Evolutionary conservation across 2,888 invertebrate species (phyloP).

Genomic region (Nomada goodeniana): DNA sequence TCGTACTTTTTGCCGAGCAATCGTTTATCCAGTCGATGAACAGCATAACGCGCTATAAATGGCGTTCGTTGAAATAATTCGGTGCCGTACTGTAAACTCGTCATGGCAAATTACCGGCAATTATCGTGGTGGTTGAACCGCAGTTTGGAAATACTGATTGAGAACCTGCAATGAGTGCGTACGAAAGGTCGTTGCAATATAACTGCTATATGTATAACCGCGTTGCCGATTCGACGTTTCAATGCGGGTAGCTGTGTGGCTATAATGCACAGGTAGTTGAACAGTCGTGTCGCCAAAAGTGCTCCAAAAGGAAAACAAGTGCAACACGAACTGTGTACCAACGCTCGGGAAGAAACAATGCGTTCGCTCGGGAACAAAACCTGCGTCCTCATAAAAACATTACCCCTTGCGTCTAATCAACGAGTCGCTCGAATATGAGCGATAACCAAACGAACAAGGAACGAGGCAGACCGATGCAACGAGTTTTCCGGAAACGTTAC

Average conservation of each 20-base stretch:
- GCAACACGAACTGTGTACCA: too few species aligned
- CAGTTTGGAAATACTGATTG: slow-evolving; percentile 14
- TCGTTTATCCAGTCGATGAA: slow-evolving; percentile 28
- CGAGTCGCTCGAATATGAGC: not conserved
- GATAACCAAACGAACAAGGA: too few species aligned
- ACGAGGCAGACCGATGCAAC: not conserved
- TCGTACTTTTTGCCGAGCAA: slow-evolving; percentile 32
- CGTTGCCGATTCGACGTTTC: slow-evolving; percentile 1
- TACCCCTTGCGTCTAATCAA: not conserved
- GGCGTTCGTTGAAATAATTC: slow-evolving; percentile 55
- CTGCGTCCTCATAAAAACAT: not conserved
- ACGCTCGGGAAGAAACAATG: too few species aligned
- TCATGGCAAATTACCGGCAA: slow-evolving; percentile 59
- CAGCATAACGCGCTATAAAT: slow-evolving; percentile 26
- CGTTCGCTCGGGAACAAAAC: too few species aligned
- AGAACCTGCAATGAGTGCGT: slow-evolving; percentile 11
- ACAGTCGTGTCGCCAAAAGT: too few species aligned
- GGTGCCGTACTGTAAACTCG: slow-evolving; percentile 40
- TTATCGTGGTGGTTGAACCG: slow-evolving; percentile 46
- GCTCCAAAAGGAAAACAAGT: too few species aligned
- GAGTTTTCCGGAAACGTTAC: not conserved
- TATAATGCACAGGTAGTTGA: too few species aligned
- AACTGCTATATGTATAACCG: not conserved
- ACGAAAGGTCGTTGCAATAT: slow-evolving; percentile 16
- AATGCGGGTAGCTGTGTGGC: too few species aligned